Evolutionary conservation across 2,113 vertebrate species (phyloP).

Genomic region (Narcine bancroftii): DNA sequence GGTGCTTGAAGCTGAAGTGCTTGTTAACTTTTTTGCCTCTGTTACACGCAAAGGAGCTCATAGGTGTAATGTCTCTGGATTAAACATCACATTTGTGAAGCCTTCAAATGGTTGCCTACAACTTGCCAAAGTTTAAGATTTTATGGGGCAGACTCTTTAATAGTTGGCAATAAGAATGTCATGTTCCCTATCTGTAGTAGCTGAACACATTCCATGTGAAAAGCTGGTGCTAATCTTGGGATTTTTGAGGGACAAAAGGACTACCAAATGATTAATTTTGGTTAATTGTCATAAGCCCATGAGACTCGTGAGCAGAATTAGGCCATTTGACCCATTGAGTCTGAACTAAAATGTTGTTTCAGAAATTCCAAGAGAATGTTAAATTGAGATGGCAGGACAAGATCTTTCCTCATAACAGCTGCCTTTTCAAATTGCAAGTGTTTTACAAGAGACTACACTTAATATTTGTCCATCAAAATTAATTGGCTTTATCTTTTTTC

Average conservation of each 20-base stretch:
- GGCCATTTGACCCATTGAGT: too few species aligned
- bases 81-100: not conserved
- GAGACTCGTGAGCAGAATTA: not conserved
- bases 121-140: not conserved
- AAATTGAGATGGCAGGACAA: not conserved
- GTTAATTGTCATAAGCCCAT: not conserved
- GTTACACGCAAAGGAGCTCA: not conserved
- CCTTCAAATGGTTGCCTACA: not conserved
- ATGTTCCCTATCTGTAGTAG: not conserved
- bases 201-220: not conserved
- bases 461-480: not conserved
- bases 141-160: not conserved
- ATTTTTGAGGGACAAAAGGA: not conserved
- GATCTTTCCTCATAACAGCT: not conserved
- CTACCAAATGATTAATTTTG: not conserved
- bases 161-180: not conserved
- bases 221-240: not conserved
- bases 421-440: not conserved
- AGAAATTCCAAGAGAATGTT: too few species aligned
- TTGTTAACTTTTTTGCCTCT: not conserved
- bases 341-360: too few species aligned
- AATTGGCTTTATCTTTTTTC: too few species aligned
- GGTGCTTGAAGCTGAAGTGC: not conserved
- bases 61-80: not conserved
- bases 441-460: not conserved